Evolutionary conservation across 2,888 invertebrate genomes (phyloP), one percentile per base, ranked within the genome.

Genomic region (Creontiades dilutus): DNA sequence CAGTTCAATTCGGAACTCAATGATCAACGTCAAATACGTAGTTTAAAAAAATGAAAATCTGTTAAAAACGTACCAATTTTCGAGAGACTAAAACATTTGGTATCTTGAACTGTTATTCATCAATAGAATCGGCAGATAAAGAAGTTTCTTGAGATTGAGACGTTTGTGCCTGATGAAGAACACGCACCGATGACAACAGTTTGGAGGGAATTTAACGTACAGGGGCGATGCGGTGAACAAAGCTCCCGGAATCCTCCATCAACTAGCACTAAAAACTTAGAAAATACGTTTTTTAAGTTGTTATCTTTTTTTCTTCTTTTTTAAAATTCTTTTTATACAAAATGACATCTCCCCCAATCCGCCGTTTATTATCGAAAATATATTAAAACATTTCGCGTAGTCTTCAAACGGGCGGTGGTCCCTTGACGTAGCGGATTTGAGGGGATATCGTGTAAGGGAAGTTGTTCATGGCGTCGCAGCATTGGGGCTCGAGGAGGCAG

Each of bases 391-490:
- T 68, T 57, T 57, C 57, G 57, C 0, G 19, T 23, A 28, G 28
- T 55, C 52, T 93, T 95, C 95, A 97, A 92, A 96, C 95, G 12
- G 97, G 97, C 27, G 97, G 97, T 14, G 97, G 97, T 91, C 97
- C 97, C 90, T 96, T 95, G n/a, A 97, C 95, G 93, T 97, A 97
- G 92, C 96, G 95, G 90, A 97, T 94, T 92, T 97, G 96, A 7
- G 97, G 97, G n/a, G 96, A 95, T 27, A 52, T 48, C 0, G 96
- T 96, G 92, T 96, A 94, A 86, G 96, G 96, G 91, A 96, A 95
- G 89, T 96, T 96, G 94, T 97, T 96, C 92, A 96, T 94, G 89
- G 96, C 95, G 93, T 97, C 96, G 93, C 97, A 97, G 93, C 97
- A 97, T 84, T 96, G 95, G 9, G 96, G 95, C 92, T 96, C 96